These are phyloP conservation scores for Xanthia togata DNA, from an alignment of 2,888 invertebrate genomes.

Conservation along the genomic window DNA sequence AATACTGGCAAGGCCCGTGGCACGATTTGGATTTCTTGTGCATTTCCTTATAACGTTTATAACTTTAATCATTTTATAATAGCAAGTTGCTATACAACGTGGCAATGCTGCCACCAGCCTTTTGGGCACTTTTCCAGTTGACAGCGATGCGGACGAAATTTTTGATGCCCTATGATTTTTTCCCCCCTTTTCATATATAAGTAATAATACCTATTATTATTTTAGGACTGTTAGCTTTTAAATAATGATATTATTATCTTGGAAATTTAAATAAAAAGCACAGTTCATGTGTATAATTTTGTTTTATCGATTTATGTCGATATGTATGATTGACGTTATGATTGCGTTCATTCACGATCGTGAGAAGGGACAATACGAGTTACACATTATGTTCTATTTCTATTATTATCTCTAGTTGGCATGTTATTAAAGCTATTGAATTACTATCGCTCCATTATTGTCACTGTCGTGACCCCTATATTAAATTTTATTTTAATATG, in stretches of 20 bases:
- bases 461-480: constrained; percentile 23
- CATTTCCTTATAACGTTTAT: constrained; percentile 14
- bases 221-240: not conserved
- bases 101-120: not conserved
- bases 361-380: not conserved
- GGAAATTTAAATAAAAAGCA: not conserved
- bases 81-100: not conserved
- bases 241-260: not conserved
- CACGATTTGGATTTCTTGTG: constrained; percentile 17
- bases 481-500: not conserved
- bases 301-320: not conserved
- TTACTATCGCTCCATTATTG: constrained; percentile 36
- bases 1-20: constrained; percentile 37
- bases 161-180: not conserved
- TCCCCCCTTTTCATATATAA: not conserved
- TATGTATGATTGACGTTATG: not conserved
- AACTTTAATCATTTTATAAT: constrained; percentile 1
- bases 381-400: too few relatives aligned
- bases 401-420: constrained; percentile 41
- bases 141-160: not conserved
- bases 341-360: constrained; percentile 6
- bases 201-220: not conserved
- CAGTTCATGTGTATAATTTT: not conserved
- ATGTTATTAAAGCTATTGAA: constrained; percentile 38
- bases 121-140: not conserved